Conservation (phyloP, 2,888 invertebrate species). For the Ophion costatus region DNA sequence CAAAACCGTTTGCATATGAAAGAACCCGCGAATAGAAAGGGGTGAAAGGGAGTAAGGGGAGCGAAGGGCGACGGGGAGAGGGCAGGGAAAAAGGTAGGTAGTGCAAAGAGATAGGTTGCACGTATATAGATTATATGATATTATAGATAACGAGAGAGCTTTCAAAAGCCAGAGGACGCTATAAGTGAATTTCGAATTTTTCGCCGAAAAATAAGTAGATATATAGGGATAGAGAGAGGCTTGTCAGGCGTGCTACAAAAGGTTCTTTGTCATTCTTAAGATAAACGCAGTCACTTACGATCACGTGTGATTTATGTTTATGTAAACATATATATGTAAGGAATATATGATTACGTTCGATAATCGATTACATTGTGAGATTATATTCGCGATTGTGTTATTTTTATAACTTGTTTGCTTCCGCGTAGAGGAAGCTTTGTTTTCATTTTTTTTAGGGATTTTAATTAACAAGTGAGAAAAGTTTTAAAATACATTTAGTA, state of each 20-base stretch:
- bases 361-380: no score
- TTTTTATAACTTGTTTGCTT: no score
- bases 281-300: conserved; percentile 50
- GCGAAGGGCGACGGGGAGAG: conserved; percentile 66
- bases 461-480: no score
- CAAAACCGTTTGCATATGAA: conserved; percentile 81
- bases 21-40: conserved; percentile 73
- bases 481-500: no score
- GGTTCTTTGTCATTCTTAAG: conserved; percentile 39
- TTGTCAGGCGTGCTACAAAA: conserved; percentile 26
- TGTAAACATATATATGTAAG: not conserved
- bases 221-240: conserved; percentile 23
- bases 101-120: conserved; percentile 59
- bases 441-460: no score
- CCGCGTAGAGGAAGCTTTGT: no score
- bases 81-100: conserved; percentile 48
- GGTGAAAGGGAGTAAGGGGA: conserved; percentile 61
- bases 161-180: conserved; percentile 42
- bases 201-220: conserved; percentile 50
- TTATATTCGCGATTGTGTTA: no score
- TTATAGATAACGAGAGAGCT: conserved; percentile 73
- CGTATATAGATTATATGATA: conserved; percentile 68
- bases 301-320: not conserved
- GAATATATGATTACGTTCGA: not conserved
- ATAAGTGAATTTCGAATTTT: conserved; percentile 50